Conservation (phyloP, 2,888 invertebrate species). For the Drosophila lutescens region DNA sequence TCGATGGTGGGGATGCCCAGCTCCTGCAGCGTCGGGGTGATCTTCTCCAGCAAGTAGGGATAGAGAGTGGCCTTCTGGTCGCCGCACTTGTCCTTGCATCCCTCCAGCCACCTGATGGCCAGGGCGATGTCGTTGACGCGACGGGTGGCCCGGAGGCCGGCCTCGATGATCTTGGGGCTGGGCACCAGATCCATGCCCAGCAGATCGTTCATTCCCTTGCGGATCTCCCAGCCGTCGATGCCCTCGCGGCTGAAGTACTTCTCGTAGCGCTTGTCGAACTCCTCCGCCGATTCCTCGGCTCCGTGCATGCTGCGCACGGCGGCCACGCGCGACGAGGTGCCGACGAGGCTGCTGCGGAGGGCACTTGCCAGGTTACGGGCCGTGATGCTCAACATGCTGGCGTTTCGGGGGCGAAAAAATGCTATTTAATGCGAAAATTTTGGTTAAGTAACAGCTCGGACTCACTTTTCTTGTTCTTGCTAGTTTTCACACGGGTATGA, state of each 20-base stretch:
- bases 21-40: slow-evolving; percentile 95
- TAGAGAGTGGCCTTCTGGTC: slow-evolving; percentile 90
- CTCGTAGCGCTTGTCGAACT: slow-evolving; percentile 93
- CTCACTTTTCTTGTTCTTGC: slow-evolving; percentile 72
- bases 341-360: slow-evolving; percentile 80
- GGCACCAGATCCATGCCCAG: slow-evolving; percentile 96
- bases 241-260: slow-evolving; percentile 93
- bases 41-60: slow-evolving; percentile 94
- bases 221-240: slow-evolving; percentile 97
- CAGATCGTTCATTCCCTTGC: slow-evolving; percentile 95
- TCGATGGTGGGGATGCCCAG: slow-evolving; percentile 97
- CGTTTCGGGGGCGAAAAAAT: slow-evolving; percentile 8
- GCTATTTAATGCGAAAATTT: slow-evolving; percentile 44
- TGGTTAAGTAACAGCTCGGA: slow-evolving; percentile 78
- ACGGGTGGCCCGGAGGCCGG: slow-evolving; percentile 95
- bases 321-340: slow-evolving; percentile 72
- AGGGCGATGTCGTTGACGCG: slow-evolving; percentile 97
- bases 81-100: slow-evolving; percentile 95
- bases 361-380: slow-evolving; percentile 84
- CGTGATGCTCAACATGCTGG: slow-evolving; percentile 85
- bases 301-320: slow-evolving; percentile 84
- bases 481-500: slow-evolving; percentile 50
- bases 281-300: slow-evolving; percentile 91
- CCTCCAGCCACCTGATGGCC: slow-evolving; percentile 96
- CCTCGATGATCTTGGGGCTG: slow-evolving; percentile 94